Percentiles rank a stretch among this genome's conserved stretches.
phyloP scores from a whole-genome alignment of 2,113 vertebrate genomes.

The Echinops telfairi region DNA sequence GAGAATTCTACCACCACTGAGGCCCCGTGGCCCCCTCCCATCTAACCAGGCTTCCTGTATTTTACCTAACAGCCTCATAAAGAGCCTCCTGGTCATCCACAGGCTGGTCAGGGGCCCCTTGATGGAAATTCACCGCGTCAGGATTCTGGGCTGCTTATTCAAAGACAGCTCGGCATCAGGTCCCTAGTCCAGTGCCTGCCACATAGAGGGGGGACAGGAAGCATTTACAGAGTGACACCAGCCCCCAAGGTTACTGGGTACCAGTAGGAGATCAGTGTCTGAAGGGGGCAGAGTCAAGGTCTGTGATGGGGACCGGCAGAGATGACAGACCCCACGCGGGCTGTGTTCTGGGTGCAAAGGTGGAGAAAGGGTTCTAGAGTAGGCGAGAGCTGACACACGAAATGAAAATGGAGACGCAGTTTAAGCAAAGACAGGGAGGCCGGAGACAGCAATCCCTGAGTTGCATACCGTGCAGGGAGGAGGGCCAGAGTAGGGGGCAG shows the following conservation, averaged over 20 bases:
- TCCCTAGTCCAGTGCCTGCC: not conserved
- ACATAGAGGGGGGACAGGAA: not conserved
- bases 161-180: not conserved
- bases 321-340: not conserved
- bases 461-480: not conserved
- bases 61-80: not conserved
- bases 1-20: no score
- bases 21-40: not conserved
- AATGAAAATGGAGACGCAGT: not conserved
- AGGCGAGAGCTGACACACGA: not conserved
- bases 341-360: not conserved
- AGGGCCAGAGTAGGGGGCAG: not conserved
- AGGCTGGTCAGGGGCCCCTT: not conserved
- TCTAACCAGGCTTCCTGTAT: not conserved
- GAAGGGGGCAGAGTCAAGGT: not conserved
- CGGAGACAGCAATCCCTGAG: not conserved
- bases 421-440: not conserved
- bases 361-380: constrained; percentile 11
- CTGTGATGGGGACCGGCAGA: not conserved
- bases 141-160: not conserved
- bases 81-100: not conserved
- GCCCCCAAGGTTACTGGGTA: no score
- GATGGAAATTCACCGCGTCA: not conserved
- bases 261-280: not conserved
- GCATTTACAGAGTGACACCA: not conserved